Percentiles rank a stretch among this genome's conserved stretches.
Conservation (phyloP, 2,797 vertebrate genomes). For the Paramormyrops hopkinsi region DNA sequence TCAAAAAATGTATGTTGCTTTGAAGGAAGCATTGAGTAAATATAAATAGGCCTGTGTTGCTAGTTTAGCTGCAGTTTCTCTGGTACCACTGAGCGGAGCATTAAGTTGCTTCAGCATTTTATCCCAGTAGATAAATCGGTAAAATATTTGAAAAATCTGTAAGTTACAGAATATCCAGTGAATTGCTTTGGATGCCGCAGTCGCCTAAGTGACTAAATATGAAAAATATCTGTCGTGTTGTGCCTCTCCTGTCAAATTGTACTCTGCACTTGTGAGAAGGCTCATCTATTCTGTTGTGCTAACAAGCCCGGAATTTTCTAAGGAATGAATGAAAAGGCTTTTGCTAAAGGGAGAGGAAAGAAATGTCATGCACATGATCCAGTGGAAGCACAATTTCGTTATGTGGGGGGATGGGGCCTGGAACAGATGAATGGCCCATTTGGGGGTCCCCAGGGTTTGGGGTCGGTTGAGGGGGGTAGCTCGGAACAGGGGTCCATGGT, state of each 20-base stretch:
- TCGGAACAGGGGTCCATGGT: not conserved
- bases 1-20: not conserved
- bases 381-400: slow-evolving; percentile 19
- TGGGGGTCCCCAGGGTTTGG: not conserved
- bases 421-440: not conserved
- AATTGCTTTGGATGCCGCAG: not conserved
- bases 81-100: not conserved
- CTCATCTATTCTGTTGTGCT: slow-evolving; percentile 34
- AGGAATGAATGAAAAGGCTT: slow-evolving; percentile 16
- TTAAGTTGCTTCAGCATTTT: not conserved
- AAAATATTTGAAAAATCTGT: not conserved
- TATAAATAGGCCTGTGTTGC: not conserved
- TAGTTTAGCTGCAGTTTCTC: not conserved
- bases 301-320: slow-evolving; percentile 31
- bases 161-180: not conserved
- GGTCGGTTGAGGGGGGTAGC: not conserved
- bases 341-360: slow-evolving; percentile 5
- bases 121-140: not conserved
- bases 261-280: not conserved
- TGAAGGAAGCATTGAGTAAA: not conserved
- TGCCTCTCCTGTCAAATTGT: not conserved
- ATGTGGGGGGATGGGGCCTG: slow-evolving; percentile 12
- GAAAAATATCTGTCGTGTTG: slow-evolving; percentile 14
- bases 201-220: slow-evolving; percentile 13
- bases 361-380: slow-evolving; percentile 27